phyloP scores from a whole-genome alignment of 2,113 vertebrate genomes.

The Bucco capensis region DNA sequence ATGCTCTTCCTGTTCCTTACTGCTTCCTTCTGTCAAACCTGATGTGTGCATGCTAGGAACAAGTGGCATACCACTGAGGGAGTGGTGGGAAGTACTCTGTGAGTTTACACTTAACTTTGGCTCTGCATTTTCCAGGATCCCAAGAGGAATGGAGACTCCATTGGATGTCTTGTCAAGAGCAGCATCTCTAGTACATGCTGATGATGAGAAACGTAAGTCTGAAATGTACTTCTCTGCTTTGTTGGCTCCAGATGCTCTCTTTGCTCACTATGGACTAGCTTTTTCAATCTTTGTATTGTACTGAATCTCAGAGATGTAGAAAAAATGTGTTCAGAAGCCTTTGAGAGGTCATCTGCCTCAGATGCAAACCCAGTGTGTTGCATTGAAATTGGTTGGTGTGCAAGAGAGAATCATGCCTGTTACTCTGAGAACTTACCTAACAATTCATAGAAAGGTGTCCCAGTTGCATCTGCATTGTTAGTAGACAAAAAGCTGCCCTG shows the following conservation, averaged over 20 bases:
- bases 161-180: conserved; percentile 98
- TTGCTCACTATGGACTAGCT: fast-evolving
- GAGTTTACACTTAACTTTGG: neutral
- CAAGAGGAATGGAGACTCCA: conserved; percentile 93
- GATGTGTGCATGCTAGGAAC: neutral
- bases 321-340: neutral
- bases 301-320: neutral
- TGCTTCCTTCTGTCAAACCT: neutral
- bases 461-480: neutral
- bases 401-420: neutral
- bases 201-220: conserved; percentile 95
- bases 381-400: neutral
- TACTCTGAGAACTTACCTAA: neutral
- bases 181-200: conserved; percentile 93
- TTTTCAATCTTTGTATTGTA: neutral
- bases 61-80: neutral
- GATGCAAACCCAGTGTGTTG: neutral
- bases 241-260: neutral
- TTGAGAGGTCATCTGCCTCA: neutral
- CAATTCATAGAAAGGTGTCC: neutral
- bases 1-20: neutral
- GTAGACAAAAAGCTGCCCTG: neutral
- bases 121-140: conserved; percentile 61
- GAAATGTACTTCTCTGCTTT: neutral
- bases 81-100: neutral